Evolutionary conservation across 1,140 invertebrate genomes (phyloP).

Genomic region (Papilio polytes): DNA sequence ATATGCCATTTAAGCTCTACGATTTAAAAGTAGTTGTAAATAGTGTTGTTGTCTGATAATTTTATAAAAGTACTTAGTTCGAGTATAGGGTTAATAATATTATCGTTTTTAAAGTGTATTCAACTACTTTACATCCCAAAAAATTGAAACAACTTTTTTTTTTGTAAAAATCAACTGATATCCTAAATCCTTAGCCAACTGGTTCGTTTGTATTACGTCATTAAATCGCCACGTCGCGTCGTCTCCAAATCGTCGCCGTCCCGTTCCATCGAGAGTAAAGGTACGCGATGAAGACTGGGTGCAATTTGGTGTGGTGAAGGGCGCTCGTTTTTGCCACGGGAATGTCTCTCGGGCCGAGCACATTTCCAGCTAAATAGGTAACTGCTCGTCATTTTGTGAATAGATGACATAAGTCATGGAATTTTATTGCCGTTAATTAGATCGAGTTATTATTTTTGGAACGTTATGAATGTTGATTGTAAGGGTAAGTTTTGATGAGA

Average conservation of each 20-base stretch:
- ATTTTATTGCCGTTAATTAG: constrained; percentile 49
- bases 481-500: neutral
- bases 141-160: neutral
- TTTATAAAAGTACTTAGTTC: neutral
- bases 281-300: constrained; percentile 39
- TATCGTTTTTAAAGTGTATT: no score
- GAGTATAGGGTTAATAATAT: neutral
- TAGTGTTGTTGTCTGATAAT: neutral
- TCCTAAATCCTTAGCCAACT: neutral
- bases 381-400: constrained; percentile 50
- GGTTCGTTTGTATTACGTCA: neutral
- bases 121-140: no score
- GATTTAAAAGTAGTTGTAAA: constrained; percentile 37
- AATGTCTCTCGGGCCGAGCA: constrained; percentile 55
- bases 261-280: constrained; percentile 39
- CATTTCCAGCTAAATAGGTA: constrained; percentile 61
- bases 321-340: constrained; percentile 51
- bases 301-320: constrained; percentile 56
- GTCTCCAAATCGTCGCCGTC: constrained; percentile 28
- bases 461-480: neutral
- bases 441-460: constrained; percentile 18
- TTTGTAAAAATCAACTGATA: no score
- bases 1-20: constrained; percentile 41
- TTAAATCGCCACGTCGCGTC: neutral
- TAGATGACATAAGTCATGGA: constrained; percentile 56